Evolutionary conservation across 2,888 invertebrate genomes (phyloP).

Genomic region (Agriotes lineatus): DNA sequence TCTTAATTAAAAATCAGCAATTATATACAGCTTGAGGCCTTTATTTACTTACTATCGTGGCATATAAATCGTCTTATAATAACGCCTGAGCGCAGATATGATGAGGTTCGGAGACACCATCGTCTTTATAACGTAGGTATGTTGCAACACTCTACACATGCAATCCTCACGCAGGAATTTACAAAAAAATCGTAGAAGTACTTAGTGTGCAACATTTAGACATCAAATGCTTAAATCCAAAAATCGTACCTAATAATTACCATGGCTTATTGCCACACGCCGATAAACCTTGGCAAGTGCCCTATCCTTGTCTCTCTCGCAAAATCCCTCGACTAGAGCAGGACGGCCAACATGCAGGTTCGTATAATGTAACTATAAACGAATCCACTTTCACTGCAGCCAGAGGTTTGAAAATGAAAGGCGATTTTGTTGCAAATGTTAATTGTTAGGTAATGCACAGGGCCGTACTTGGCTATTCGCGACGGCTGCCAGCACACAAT

Average conservation of each 20-base stretch:
- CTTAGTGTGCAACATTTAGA: slow-evolving; percentile 12
- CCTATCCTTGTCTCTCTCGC: slow-evolving; percentile 3
- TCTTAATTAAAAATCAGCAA: too few relatives aligned
- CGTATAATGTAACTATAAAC: slow-evolving; percentile 25
- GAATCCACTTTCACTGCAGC: slow-evolving; percentile 42
- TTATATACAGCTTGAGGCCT: background rate
- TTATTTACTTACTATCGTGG: background rate
- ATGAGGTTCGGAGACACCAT: slow-evolving; percentile 4
- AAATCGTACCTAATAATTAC: slow-evolving; percentile 15
- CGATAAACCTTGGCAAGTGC: background rate
- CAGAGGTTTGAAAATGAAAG: slow-evolving; percentile 44
- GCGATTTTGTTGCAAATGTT: slow-evolving; percentile 43
- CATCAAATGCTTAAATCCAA: background rate
- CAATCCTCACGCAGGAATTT: slow-evolving; percentile 2
- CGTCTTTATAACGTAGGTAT: background rate
- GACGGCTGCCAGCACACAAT: background rate
- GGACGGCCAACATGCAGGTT: slow-evolving; percentile 28
- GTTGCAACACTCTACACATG: slow-evolving; percentile 12
- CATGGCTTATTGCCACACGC: background rate
- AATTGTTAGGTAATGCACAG: slow-evolving; percentile 41
- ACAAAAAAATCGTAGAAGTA: background rate
- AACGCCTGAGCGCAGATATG: slow-evolving; percentile 2
- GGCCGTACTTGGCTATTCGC: slow-evolving; percentile 11
- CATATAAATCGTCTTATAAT: background rate
- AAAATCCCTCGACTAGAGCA: slow-evolving; percentile 5